Base-by-base conservation (phyloP, 2,113 vertebrate genomes). In the Deroptyus accipitrinus region DNA sequence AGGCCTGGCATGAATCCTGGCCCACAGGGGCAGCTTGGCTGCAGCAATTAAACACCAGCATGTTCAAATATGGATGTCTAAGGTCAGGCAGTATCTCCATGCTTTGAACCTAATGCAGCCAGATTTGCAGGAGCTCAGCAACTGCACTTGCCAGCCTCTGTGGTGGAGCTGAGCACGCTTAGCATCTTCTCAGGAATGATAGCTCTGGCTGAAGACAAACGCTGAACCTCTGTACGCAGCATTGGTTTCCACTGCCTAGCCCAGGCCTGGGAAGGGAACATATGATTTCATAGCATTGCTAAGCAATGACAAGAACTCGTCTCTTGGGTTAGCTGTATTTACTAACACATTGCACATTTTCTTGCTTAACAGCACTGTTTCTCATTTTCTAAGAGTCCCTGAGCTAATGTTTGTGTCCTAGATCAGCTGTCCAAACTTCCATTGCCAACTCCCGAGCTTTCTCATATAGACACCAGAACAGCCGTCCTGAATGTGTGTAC, bases 201-300 rank as follows among this genome's bases (percentile, higher is more conserved):
- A 86, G 19, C 44, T 72, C 42, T 37, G 24, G 17, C 6, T 82
- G 61, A 86, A 91, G 83, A 37, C 35, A 64, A 12, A 7, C 42
- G 24, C 44, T 81, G 15, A n/a, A 55, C 9, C 37, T 89, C 69
- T 57, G 4, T 44, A 5, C n/a, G 44, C 51, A 61, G 31, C 28
- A 22, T 51, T 39, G 23, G 15, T 92, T 94, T 88, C 41, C 69
- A 84, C 39, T 39, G 28, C 76, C 44, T 72, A 81, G 54, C 61
- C 30, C 9, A 35, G 48, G 37, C 42, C 74, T 92, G 92, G 94
- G 95, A 96, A 91, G 57, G 77, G 92, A 94, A 62, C 54, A 8
- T 76, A 89, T 96, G 95, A 94, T 91, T 91, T 96, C 94, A 96
- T 49, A 96, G 83, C 95, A 97, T 95, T 93, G 69, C 92, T 96